Percentiles rank a stretch among this genome's conserved stretches.
These are phyloP conservation scores for Ylistrum balloti DNA, from an alignment of 1,140 invertebrate species.

Conservation along the genomic window DNA sequence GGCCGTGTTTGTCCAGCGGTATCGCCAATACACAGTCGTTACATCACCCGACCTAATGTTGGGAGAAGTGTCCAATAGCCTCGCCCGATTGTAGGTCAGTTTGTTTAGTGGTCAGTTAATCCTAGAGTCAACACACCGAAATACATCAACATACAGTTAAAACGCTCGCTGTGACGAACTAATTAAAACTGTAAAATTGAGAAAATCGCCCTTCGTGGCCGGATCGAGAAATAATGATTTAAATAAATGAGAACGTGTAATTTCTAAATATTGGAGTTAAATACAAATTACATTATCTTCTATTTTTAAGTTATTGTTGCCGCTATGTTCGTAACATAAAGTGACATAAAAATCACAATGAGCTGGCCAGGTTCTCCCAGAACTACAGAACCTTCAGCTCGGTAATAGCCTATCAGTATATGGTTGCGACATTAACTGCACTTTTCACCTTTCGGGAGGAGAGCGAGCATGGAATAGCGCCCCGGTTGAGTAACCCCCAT, in stretches of 20 bases:
- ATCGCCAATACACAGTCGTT: neutral
- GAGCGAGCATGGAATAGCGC: neutral
- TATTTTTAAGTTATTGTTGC: too few species aligned
- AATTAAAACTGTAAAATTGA: neutral
- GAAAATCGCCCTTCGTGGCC: too few species aligned
- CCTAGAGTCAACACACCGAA: neutral
- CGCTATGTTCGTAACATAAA: too few species aligned
- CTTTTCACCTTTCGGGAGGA: conserved; percentile 29
- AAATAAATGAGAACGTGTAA: too few species aligned
- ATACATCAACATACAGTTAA: neutral
- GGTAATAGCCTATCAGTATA: neutral
- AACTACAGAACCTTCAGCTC: too few species aligned
- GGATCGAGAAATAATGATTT: too few species aligned
- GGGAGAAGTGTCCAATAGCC: conserved; percentile 20
- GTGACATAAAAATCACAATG: too few species aligned
- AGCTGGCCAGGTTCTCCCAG: too few species aligned
- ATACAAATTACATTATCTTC: too few species aligned
- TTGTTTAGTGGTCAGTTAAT: conserved; percentile 20
- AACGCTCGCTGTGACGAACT: neutral
- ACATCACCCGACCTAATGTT: neutral
- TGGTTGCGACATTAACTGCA: conserved; percentile 23
- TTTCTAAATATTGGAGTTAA: too few species aligned
- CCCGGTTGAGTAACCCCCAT: neutral
- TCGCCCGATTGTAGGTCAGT: neutral
- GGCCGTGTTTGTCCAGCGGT: neutral